Evolutionary conservation across 1,140 invertebrate genomes (phyloP), one percentile per base, ranked within the genome.

Genomic region (Macrobrachium nipponense): DNA sequence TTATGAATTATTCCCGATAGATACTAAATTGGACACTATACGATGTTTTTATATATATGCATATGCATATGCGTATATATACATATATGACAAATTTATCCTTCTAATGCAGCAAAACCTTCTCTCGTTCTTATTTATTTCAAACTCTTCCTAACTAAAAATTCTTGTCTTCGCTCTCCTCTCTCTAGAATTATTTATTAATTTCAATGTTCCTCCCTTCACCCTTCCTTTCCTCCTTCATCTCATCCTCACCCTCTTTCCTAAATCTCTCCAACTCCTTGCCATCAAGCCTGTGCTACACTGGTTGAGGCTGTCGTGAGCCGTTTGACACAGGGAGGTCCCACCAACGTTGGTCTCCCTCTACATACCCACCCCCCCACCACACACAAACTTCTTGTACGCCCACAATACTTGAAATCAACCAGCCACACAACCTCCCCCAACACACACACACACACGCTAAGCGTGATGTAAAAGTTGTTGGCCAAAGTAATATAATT

Each of bases 311-410:
- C 51, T 44, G 73, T 44, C 18, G 73, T 58, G 73, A 58, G 43
- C 43, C 44, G 73, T 76, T 44, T 58, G 44, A 76, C 44, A 76
- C 43, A 17, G 73, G 43, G 73, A 4, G 73, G 73, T 44, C 73
- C 36, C 44, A 58, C 59, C 44, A 2, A 58, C 44, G 73, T 43
- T 44, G 36, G 73, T 27, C 64, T 15, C 64, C 64, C 14, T 17
- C 64, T 17, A 11, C 27, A 2, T 20, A 64, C 72, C 72, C 23
- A 7, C 23, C 20, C 72, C 72, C 70, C 72, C 66, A 8, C 20
- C 18, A 44, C 61, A 17, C 79, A 80, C 61, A 61, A 11, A 60
- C 23, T 27, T n/a, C 78, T 20, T 20, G 18, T 60, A 23, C 62
- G 58, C 79, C 62, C 79, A 14, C 62, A 17, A 15, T 66, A 27